These are phyloP conservation scores for Parotocinclus haroldoi DNA, from an alignment of 2,797 vertebrate species.

Conservation along the genomic window DNA sequence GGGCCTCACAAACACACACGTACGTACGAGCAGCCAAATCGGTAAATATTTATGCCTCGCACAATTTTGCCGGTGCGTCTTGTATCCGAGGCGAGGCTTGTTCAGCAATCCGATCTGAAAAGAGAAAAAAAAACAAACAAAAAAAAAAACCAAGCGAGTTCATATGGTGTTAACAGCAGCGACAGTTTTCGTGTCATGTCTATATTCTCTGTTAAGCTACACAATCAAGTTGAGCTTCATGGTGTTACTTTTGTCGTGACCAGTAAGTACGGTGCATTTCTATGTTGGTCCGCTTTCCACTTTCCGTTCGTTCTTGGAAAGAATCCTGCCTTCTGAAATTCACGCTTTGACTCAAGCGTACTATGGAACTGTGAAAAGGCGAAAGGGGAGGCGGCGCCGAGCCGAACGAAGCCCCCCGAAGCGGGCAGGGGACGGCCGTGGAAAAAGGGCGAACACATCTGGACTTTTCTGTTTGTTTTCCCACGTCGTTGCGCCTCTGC, in stretches of 20 bases:
- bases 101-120: conserved; percentile 8
- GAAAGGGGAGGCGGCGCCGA: conserved; percentile 10
- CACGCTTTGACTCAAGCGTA: conserved; percentile 33
- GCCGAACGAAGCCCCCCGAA: not conserved
- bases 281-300: conserved; percentile 27
- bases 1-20: conserved; percentile 49
- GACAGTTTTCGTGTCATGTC: conserved; percentile 42
- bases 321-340: conserved; percentile 31
- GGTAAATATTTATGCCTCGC: conserved; percentile 29
- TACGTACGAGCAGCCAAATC: conserved; percentile 27
- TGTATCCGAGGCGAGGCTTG: conserved; percentile 14
- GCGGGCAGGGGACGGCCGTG: conserved; percentile 28
- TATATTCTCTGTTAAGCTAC: conserved; percentile 46
- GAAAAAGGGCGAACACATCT: conserved; percentile 24
- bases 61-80: conserved; percentile 36
- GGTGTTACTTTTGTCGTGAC: conserved; percentile 39
- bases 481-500: conserved; percentile 18
- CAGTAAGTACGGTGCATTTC: conserved; percentile 42
- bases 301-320: conserved; percentile 22
- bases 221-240: conserved; percentile 33
- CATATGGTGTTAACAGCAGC: conserved; percentile 33
- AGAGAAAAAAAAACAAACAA: too few relatives aligned
- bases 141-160: not conserved
- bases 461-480: conserved; percentile 18
- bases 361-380: conserved; percentile 25